phyloP scores from a whole-genome alignment of 2,888 invertebrate species.

The Drosophila aldrichi region DNA sequence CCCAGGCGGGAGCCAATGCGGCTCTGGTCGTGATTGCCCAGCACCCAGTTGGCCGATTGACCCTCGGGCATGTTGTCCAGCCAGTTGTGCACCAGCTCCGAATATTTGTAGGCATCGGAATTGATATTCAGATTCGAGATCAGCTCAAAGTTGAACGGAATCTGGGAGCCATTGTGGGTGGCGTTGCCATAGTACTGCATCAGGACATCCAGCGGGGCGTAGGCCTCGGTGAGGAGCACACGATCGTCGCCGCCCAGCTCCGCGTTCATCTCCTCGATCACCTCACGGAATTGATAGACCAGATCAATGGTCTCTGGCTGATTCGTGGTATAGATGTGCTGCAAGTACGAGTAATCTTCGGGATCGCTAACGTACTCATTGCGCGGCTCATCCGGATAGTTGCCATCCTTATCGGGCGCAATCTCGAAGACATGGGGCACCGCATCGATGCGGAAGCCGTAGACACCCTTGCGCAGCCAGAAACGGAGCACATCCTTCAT shows the following conservation, averaged over 20 bases:
- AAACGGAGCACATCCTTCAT: constrained; percentile 89
- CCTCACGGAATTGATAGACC: constrained; percentile 87
- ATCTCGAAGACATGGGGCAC: constrained; percentile 85
- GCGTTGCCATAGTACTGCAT: constrained; percentile 88
- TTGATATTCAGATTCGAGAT: constrained; percentile 86
- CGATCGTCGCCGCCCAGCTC: constrained; percentile 83
- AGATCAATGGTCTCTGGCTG: constrained; percentile 87
- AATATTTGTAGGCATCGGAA: constrained; percentile 87
- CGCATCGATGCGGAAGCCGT: constrained; percentile 91
- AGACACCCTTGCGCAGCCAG: constrained; percentile 92
- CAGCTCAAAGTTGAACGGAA: constrained; percentile 89
- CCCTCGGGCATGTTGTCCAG: constrained; percentile 87
- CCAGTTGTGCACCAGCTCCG: constrained; percentile 87
- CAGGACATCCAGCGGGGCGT: constrained; percentile 86
- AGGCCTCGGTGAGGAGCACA: constrained; percentile 88
- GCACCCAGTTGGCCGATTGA: constrained; percentile 88
- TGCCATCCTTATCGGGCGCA: constrained; percentile 70
- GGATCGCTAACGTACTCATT: constrained; percentile 85
- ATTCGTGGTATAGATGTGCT: constrained; percentile 88
- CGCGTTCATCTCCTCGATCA: constrained; percentile 86
- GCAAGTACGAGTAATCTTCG: constrained; percentile 86
- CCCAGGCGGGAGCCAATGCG: constrained; percentile 90
- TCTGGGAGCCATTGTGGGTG: constrained; percentile 86
- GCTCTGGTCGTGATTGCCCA: constrained; percentile 92
- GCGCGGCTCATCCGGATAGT: constrained; percentile 86